Conservation (phyloP, 1,140 invertebrate genomes). For the Zaprionus gabonicus region DNA sequence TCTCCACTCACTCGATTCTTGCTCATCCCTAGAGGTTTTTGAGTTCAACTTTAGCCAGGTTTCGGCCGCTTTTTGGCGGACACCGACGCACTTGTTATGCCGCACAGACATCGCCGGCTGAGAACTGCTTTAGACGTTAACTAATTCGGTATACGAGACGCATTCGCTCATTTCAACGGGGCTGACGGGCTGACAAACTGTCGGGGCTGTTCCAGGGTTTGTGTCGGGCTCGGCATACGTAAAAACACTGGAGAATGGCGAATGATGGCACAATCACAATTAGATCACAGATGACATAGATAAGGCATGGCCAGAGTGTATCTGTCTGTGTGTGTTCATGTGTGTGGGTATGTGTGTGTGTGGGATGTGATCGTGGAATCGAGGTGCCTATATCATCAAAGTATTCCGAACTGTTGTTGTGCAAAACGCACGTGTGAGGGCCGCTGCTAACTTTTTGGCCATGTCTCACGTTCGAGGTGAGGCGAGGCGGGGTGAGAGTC, state of each 20-base stretch:
- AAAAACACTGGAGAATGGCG: slow-evolving; percentile 2
- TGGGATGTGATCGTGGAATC: slow-evolving; percentile 10
- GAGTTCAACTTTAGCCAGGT: neutral
- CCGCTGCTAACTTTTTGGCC: slow-evolving; percentile 41
- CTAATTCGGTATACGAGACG: slow-evolving; percentile 14
- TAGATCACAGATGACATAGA: slow-evolving; percentile 16
- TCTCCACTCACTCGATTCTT: neutral
- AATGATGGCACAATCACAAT: slow-evolving; percentile 23
- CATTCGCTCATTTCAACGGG: neutral
- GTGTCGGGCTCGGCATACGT: neutral
- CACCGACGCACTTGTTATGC: slow-evolving; percentile 1
- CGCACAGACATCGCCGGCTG: neutral
- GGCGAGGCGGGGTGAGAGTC: neutral
- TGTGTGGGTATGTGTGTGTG: slow-evolving; percentile 7
- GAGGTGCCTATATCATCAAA: slow-evolving; percentile 12
- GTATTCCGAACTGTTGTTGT: neutral
- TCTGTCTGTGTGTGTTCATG: neutral
- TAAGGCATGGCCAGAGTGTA: neutral
- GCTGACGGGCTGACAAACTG: slow-evolving; percentile 7
- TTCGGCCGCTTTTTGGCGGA: neutral
- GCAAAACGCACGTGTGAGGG: slow-evolving; percentile 61
- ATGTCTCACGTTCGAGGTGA: slow-evolving; percentile 32
- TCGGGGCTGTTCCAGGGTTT: slow-evolving; percentile 3
- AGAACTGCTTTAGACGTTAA: neutral
- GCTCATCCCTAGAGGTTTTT: neutral